Base-by-base conservation (phyloP, 2,888 invertebrate species). In the Pemphredon lugubris region DNA sequence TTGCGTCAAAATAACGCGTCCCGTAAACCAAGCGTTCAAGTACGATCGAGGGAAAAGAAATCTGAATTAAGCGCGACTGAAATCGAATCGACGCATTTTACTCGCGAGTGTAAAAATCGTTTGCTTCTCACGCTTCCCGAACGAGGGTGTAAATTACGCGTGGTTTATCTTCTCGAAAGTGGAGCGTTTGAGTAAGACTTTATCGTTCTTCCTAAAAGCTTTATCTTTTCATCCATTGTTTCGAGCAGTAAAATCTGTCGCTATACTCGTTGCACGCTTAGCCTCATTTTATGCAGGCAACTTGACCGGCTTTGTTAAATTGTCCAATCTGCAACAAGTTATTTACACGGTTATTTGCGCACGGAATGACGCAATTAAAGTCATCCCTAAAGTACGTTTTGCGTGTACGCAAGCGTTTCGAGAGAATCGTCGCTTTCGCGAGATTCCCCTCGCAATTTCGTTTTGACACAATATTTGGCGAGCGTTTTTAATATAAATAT, bases 241-340 rank as follows among this genome's bases (percentile, higher is more conserved):
- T 53, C 55, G 48, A 34, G 30, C 16, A 47, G 45, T 57, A 39
- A 63, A 60, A 50, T 55, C 47, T n/a, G n/a, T 64, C 45, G 47
- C 30, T 60, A 54, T 30, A 70, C 60, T 42, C 48, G 48, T 57
- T 47, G 42, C 51, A 32, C 70, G 48, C 57, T 66, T 59, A 42
- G 37, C 26, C 32, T 16, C 50, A 32, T 72, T 77, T 77, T 58
- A 71, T 59, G 48, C 53, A 26, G 34, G 26, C 47, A 54, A 60
- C 26, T n/a, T n/a, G n/a, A n/a, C n/a, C n/a, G 48, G 23, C 67
- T 53, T 53, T 61, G 68, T 30, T 61, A 61, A 66, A 64, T 53
- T 30, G 65, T 61, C 50, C 70, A 67, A 77, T 77, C 61, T 45
- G 54, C 66, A 70, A 53, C 60, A 77, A 44, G 78, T 74, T 77